These are phyloP conservation scores for Stenolophus ochropezus DNA, from an alignment of 2,888 invertebrate genomes.

Conservation along the genomic window DNA sequence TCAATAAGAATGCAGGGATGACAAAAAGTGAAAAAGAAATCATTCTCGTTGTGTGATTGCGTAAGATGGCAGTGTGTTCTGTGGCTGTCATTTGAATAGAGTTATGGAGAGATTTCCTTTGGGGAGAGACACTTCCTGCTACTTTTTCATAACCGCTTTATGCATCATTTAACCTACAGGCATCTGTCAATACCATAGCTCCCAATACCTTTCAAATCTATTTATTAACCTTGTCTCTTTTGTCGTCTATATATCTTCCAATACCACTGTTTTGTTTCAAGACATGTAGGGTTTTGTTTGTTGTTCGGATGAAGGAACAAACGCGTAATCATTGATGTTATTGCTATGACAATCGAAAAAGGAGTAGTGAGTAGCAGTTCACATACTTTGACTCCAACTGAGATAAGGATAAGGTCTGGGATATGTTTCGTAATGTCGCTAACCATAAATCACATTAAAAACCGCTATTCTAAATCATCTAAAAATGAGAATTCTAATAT, in stretches of 20 bases:
- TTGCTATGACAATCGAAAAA: neutral
- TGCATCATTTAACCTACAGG: slow-evolving; percentile 30
- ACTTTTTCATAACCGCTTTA: slow-evolving; percentile 30
- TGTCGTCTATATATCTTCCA: neutral
- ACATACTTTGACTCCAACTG: too few relatives aligned
- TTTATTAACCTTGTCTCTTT: slow-evolving; percentile 29
- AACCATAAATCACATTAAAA: too few relatives aligned
- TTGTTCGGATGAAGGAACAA: slow-evolving; percentile 2
- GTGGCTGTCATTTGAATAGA: slow-evolving; percentile 25
- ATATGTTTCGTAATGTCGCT: too few relatives aligned
- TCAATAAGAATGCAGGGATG: neutral
- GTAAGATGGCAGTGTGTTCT: slow-evolving; percentile 14
- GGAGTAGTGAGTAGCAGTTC: too few relatives aligned
- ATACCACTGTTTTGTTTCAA: slow-evolving; percentile 25
- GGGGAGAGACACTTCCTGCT: slow-evolving; percentile 14
- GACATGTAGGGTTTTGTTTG: slow-evolving; percentile 7
- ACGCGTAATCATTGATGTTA: slow-evolving; percentile 22
- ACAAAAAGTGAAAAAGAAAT: neutral
- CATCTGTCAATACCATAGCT: slow-evolving; percentile 29
- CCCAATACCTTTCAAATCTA: slow-evolving; percentile 19
- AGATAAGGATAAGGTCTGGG: too few relatives aligned
- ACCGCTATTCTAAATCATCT: too few relatives aligned
- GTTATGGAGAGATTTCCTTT: slow-evolving; percentile 28
- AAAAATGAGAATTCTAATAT: too few relatives aligned
- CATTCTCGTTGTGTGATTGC: neutral